These are phyloP conservation scores for Fistularia commersonii DNA, from an alignment of 2,797 vertebrate genomes.

Conservation along the genomic window DNA sequence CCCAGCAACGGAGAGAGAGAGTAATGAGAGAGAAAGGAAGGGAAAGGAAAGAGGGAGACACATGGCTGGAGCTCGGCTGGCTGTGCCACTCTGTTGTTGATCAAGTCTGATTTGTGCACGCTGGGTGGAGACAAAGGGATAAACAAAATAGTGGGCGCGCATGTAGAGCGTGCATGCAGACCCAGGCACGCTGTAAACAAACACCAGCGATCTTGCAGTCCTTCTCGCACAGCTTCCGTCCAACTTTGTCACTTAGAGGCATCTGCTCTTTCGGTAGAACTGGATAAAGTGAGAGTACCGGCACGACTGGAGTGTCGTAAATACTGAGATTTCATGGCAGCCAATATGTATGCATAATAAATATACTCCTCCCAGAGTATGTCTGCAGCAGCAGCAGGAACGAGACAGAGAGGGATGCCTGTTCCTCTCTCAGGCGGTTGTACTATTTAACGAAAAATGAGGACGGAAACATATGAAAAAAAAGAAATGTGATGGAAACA, in stretches of 20 bases:
- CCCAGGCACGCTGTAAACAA: not conserved
- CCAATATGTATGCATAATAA: constrained; percentile 51
- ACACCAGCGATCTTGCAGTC: not conserved
- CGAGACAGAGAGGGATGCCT: constrained; percentile 26
- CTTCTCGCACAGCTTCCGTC: not conserved
- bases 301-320: constrained; percentile 24
- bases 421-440: constrained; percentile 15
- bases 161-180: not conserved
- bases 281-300: no score
- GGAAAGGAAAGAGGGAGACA: constrained; percentile 5
- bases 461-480: constrained; percentile 13
- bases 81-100: constrained; percentile 29
- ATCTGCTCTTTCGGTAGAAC: constrained; percentile 20
- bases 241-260: constrained; percentile 3
- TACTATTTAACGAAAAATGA: not conserved
- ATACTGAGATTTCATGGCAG: constrained; percentile 44
- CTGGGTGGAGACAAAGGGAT: constrained; percentile 9
- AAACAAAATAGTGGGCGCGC: constrained; percentile 11
- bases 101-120: constrained; percentile 14
- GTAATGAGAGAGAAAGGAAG: constrained; percentile 19
- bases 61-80: constrained; percentile 18
- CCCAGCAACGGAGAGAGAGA: constrained; percentile 44
- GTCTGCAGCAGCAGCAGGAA: constrained; percentile 31
- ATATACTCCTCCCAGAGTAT: constrained; percentile 30
- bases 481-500: constrained; percentile 7